Evolutionary conservation across 2,797 vertebrate genomes (phyloP), one percentile per base, ranked within the genome.

Genomic region (Arctocebus calabarensis): DNA sequence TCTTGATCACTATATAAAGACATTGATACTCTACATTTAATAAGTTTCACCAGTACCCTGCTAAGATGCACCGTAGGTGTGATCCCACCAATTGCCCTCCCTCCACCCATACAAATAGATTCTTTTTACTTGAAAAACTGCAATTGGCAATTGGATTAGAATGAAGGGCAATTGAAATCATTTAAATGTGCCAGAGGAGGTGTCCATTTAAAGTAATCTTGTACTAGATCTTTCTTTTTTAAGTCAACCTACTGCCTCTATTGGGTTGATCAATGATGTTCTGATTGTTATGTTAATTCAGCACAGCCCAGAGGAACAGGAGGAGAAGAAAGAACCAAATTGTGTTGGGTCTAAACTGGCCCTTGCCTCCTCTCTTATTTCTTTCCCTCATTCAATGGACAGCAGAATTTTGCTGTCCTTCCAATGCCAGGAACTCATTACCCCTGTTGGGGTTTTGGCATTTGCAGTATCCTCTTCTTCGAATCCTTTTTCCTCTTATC

Each of bases 101-200:
- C n/a, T n/a, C n/a, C n/a, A n/a, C n/a, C n/a, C n/a, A n/a, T n/a
- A n/a, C n/a, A n/a, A n/a, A n/a, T n/a, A n/a, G n/a, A n/a, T n/a
- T n/a, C n/a, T n/a, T n/a, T 88, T 85, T 71, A 74, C 43, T 87
- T 81, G 70, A 74, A 88, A 88, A 79, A 64, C 29, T 85, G 34
- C 5, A 68, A 12, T 25, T 66, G 12, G 61, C 66, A 89, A 70
- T 75, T 45, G 22, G 5, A 82, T 57, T 71, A 70, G 40, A 77
- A 10, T 43, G n/a, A 78, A 95, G 12, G 43, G 20, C 20, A 77
- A 37, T 40, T 68, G 74, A 83, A 87, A 20, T n/a, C 45, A 73
- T 82, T 77, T 29, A 19, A 78, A 48, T 13, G 14, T 57, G 8
- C 34, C 87, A n/a, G 2, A 37, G 40, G 34, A 86, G 34, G 22